Base-by-base conservation (phyloP, 2,888 invertebrate genomes). In the Sarcophaga subvicina region DNA sequence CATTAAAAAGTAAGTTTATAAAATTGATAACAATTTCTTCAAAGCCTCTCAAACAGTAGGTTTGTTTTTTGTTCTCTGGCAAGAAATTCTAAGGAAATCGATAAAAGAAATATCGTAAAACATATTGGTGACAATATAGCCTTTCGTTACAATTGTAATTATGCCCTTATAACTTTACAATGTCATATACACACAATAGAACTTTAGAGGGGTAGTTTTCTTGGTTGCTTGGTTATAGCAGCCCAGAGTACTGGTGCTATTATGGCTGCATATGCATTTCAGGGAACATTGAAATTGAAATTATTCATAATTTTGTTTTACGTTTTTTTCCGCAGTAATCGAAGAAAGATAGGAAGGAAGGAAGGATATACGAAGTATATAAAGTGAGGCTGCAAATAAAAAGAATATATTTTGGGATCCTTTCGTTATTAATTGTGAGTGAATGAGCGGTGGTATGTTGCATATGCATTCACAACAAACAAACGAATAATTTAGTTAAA, bases 401-500 rank as follows among this genome's bases (percentile, higher is more conserved):
- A 78, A 75, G 80, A 78, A 73, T 81, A 71, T 6, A 22, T 5
- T 76, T 76, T 63, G 54, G 69, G 77, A 70, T 86, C 80, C 80
- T 83, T 69, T 73, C 64, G 45, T n/a, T 78, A 75, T 84, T 84
- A 81, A 84, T 81, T 87, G 66, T 67, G 75, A 83, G 64, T 80
- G 80, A 67, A 47, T 64, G 64, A 17, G 17, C 17, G 64, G 62
- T 4, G 67, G 82, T 77, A n/a, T 49, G 59, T 76, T 87, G 84
- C 87, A 87, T 82, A 84, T 87, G 87, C 87, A 87, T 87, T 81
- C 72, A 8, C 37, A 4, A 37, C 66, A 76, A 76, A 80, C 71
- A 80, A 84, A 80, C 71, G 66, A 67, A 72, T 54, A 17, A 54
- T 37, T 82, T 47, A 72, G 66, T 66, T 49, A 78, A 83, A 72